Base-by-base conservation (phyloP, 2,797 vertebrate species). In the Ctenopoma multispine region DNA sequence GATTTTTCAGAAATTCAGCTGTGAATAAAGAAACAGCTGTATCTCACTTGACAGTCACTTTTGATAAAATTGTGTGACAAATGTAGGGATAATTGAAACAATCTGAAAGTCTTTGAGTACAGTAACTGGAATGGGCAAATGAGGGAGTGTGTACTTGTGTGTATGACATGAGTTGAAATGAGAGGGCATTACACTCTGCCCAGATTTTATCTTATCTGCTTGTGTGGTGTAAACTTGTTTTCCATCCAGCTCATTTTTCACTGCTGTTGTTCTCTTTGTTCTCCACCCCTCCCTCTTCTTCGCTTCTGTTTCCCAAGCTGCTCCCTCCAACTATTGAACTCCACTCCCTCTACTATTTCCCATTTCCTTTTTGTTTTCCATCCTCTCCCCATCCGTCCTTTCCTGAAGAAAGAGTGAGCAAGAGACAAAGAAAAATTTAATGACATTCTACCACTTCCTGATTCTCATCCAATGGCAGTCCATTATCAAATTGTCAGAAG, bases 401-500 rank as follows among this genome's bases (percentile, higher is more conserved):
- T 4, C 12, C 8, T 18, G 9, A 21, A 7, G 40, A 7, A 12
- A 10, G 34, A 36, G 34, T 3, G 9, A 36, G 5, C 1, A 14
- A 38, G 3, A 60, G 20, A 41, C 1, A 46, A 55, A 50, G 3
- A 59, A 15, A 40, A 4, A 18, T 29, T 15, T 5, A 49, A 41
- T 59, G 5, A 51, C 31, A n/a, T 69, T 50, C 50, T 0, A 74
- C 63, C 65, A 62, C 54, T 72, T 76, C 72, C 66, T 73, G 48
- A 14, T 60, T 80, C 54, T 79, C 4, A 20, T 63, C 69, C 51
- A 60, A 40, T 78, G 31, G 48, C 27, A 57, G 77, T 53, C n/a
- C 70, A 69, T 77, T 80, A 78, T 58, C 20, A 9, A 36, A 38
- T 62, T 7, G 18, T 27, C 55, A 40, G 72, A 78, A 83, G 64